Base-by-base conservation (phyloP, 2,113 vertebrate species). In the Sinocyclocheilus maitianheensis region DNA sequence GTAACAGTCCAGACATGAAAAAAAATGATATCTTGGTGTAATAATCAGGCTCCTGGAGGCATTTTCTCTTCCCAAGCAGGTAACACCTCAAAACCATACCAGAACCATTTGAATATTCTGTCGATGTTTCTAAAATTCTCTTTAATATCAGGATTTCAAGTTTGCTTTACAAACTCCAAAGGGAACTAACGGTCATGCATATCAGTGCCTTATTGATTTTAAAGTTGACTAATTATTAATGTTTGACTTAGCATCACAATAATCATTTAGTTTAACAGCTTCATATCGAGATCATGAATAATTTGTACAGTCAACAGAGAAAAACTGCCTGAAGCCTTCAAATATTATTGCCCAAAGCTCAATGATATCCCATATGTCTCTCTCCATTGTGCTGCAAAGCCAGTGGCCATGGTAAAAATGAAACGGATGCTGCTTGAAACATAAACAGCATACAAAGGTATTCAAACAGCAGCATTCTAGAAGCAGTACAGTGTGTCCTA, bases 401-500 rank as follows among this genome's bases (percentile, higher is more conserved):
- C 26, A 16, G 55, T 9, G 60, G 63, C 12, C 34, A 79, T 71
- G 80, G 58, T 51, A 34, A 55, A 88, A 30, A 85, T 79, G 74
- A 22, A 75, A 77, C 26, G 0, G 22, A 69, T 53, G 46, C 60
- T 46, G 65, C 22, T 60, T 55, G 34, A 83, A 22, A 55, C 43
- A 75, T 46, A 53, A 58, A 69, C 78, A 77, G 34, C 87, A 82
- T 77, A 67, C 77, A 82, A 46, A 86, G 48, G 58, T 80, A 72
- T 75, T 75, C 65, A 84, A 26, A 84, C 71, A 86, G 71, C 51
- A 62, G 74, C 75, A n/a, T 14, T 46, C 30, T 80, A 43, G 76
- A 75, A 58, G 14, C 48, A 74, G 62, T 48, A 77, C 71, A 86
- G n/a, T 81, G 72, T 79, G 26, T 82, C 86, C 77, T 89, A 90